A percentile compares a stretch with the other conserved stretches of the same genome.
phyloP scores from a whole-genome alignment of 2,888 invertebrate genomes.

The Mechanitis mazaeus region DNA sequence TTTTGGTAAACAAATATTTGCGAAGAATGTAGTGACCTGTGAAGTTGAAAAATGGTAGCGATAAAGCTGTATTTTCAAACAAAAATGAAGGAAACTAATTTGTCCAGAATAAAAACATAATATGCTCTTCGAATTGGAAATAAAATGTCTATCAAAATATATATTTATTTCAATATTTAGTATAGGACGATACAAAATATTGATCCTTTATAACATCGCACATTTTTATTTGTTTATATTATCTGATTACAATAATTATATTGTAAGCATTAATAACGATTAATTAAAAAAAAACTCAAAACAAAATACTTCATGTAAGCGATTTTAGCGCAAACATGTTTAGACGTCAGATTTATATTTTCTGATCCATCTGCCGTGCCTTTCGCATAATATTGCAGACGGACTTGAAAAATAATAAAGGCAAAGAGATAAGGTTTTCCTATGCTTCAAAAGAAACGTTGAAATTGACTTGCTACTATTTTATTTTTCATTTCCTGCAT shows the following conservation, averaged over 20 bases:
- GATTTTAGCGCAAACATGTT: slow-evolving; percentile 63
- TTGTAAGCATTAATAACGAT: slow-evolving; percentile 13
- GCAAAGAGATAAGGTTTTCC: slow-evolving; percentile 62
- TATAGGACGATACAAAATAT: no score
- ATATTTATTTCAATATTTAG: no score
- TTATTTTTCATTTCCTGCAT: slow-evolving; percentile 58
- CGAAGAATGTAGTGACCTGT: slow-evolving; percentile 15
- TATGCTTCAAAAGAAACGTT: slow-evolving; percentile 53
- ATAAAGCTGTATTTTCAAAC: slow-evolving; percentile 42
- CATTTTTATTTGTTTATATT: no score
- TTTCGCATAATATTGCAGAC: slow-evolving; percentile 69
- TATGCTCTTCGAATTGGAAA: no score
- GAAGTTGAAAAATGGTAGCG: slow-evolving; percentile 24
- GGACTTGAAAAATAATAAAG: slow-evolving; percentile 71
- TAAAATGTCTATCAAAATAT: no score
- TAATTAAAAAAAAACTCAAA: slow-evolving; percentile 31
- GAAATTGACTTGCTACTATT: slow-evolving; percentile 56
- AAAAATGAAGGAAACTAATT: slow-evolving; percentile 36
- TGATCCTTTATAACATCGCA: no score
- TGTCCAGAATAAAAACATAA: no score
- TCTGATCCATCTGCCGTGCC: slow-evolving; percentile 67
- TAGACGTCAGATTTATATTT: slow-evolving; percentile 69
- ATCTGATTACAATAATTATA: background rate
- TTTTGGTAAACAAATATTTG: no score
- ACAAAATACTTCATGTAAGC: slow-evolving; percentile 41